Evolutionary conservation across 2,888 invertebrate species (phyloP).

Genomic region (Drosophila birchii): DNA sequence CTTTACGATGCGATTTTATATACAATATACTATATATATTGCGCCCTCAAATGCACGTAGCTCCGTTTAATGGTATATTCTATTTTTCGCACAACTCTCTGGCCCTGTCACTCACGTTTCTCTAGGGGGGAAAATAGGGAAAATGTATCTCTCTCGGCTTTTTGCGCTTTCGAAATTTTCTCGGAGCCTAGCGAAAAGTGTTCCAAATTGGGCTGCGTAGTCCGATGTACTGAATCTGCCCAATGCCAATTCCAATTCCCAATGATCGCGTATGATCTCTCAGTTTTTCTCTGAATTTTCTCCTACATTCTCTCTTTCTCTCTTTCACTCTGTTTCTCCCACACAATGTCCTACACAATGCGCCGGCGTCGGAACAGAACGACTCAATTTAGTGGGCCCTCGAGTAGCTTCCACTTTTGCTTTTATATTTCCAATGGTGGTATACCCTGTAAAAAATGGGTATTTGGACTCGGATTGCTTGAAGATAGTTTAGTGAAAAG

Average conservation of each 20-base stretch:
- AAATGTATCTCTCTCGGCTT: slow-evolving; percentile 13
- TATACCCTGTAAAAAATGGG: slow-evolving; percentile 18
- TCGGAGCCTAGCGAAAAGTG: slow-evolving; percentile 62
- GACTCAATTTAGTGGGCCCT: slow-evolving; percentile 74
- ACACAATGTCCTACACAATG: slow-evolving; percentile 66
- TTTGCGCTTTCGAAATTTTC: slow-evolving; percentile 57
- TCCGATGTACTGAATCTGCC: slow-evolving; percentile 53
- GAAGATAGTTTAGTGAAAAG: no score
- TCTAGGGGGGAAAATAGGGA: slow-evolving; percentile 6
- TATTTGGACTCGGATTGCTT: not conserved
- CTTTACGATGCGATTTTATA: slow-evolving; percentile 44
- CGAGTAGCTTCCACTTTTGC: slow-evolving; percentile 54
- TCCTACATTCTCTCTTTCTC: slow-evolving; percentile 51
- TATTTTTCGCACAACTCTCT: slow-evolving; percentile 72
- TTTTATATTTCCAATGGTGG: slow-evolving; percentile 56
- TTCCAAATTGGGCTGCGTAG: slow-evolving; percentile 67
- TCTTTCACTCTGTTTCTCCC: slow-evolving; percentile 15
- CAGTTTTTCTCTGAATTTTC: slow-evolving; percentile 21
- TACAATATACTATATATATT: slow-evolving; percentile 10
- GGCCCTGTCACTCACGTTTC: slow-evolving; percentile 23
- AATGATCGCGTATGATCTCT: slow-evolving; percentile 24
- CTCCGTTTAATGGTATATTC: slow-evolving; percentile 47
- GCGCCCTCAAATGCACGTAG: slow-evolving; percentile 23
- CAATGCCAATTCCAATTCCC: slow-evolving; percentile 43
- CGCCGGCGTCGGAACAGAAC: slow-evolving; percentile 56